Percentiles rank a stretch among this genome's conserved stretches.
Conservation (phyloP, 2,797 vertebrate species). For the Micrastur ruficollis region DNA sequence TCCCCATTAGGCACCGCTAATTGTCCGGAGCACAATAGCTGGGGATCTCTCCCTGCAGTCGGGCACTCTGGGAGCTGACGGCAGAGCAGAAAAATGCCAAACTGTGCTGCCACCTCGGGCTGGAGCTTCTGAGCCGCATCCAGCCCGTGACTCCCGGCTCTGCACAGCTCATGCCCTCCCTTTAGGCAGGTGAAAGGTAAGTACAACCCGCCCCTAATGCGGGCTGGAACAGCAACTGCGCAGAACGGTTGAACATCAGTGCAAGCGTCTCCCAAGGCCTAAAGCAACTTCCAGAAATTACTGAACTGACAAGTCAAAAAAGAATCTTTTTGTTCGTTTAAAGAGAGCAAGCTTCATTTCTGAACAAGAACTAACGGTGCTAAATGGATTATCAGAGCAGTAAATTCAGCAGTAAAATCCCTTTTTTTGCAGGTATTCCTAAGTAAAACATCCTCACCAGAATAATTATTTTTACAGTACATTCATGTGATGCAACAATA, state of each 20-base stretch:
- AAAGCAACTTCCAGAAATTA: not conserved
- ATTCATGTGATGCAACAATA: not conserved
- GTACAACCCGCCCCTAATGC: accelerated
- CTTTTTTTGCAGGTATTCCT: not conserved
- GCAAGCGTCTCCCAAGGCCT: not conserved
- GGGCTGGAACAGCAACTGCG: not conserved
- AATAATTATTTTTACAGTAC: not conserved
- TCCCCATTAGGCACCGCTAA: not conserved
- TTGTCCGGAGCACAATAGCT: not conserved
- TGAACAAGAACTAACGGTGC: not conserved
- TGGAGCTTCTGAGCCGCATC: not conserved
- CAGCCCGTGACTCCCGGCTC: not conserved
- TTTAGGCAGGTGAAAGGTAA: not conserved
- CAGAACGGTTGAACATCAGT: not conserved
- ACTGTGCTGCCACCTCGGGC: not conserved
- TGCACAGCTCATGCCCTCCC: not conserved
- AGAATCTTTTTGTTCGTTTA: not conserved
- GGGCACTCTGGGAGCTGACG: not conserved
- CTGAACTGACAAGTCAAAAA: not conserved
- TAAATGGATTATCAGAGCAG: not conserved
- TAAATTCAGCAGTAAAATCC: not conserved
- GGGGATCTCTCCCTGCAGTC: not conserved
- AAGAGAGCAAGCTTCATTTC: not conserved
- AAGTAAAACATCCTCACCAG: not conserved
- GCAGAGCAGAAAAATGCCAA: not conserved